phyloP scores from a whole-genome alignment of 2,888 invertebrate species.

The Drosophila bunnanda region DNA sequence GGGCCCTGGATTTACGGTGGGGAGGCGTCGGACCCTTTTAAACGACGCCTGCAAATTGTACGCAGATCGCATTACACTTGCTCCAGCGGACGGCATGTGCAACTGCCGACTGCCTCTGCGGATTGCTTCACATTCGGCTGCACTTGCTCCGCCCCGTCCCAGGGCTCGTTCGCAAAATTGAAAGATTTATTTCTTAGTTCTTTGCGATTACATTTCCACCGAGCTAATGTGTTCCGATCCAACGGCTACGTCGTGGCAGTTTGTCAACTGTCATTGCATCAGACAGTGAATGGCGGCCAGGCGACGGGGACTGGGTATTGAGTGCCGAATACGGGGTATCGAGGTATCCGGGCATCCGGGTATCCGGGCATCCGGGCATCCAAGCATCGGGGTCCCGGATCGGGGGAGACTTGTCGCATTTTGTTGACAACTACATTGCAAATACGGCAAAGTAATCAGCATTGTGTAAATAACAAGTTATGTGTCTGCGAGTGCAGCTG shows the following conservation, averaged over 20 bases:
- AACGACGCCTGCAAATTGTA: conserved; percentile 77
- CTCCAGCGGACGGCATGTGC: conserved; percentile 57
- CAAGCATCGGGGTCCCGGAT: background rate
- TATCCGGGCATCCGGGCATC: background rate
- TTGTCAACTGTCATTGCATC: conserved; percentile 77
- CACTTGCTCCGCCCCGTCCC: conserved; percentile 49
- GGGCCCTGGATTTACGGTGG: conserved; percentile 5
- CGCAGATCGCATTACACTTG: conserved; percentile 77
- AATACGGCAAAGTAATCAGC: conserved; percentile 63
- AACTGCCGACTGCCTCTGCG: conserved; percentile 57
- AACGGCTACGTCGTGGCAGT: conserved; percentile 66
- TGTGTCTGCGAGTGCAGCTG: conserved; percentile 38
- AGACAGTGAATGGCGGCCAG: conserved; percentile 55
- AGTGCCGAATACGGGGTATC: conserved; percentile 7
- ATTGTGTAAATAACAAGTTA: conserved; percentile 54
- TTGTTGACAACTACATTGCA: conserved; percentile 63
- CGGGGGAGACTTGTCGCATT: conserved; percentile 32
- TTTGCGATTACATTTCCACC: conserved; percentile 67
- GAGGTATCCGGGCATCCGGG: background rate
- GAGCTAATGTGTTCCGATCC: conserved; percentile 77
- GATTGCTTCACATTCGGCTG: conserved; percentile 76
- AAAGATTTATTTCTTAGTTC: conserved; percentile 83
- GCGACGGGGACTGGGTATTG: conserved; percentile 1
- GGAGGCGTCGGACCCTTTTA: conserved; percentile 50
- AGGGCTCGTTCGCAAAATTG: conserved; percentile 82